Evolutionary conservation across 1,140 invertebrate species (phyloP), one percentile per base, ranked within the genome.

Genomic region (Lamellibrachia luymesi): DNA sequence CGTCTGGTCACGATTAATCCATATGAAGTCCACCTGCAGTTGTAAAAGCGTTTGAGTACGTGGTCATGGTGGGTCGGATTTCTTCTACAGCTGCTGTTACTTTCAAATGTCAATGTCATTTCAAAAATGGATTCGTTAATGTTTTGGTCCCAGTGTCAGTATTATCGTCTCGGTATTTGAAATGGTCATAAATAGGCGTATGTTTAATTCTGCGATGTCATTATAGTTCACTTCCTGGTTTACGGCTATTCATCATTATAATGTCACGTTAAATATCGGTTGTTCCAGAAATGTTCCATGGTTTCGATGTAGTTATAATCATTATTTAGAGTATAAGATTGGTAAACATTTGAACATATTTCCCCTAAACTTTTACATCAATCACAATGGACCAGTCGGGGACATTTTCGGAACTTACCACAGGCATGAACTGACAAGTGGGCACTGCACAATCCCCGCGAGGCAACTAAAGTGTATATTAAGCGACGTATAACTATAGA

Each of bases 1-100:
- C 89, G 98, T 97, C 96, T 99, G 98, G 96, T 99, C 98, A 56
- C 98, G 97, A 96, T 99, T 99, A 56, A 99, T 99, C 99, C 99
- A 99, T 96, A 99, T 98, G 96, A 99, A 99, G 96, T 99, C 98
- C 91, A 99, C 98, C 98, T 99, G 96, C 25, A 91, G 90, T 52
- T 50, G 93, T 92, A 50, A 38, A 93, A 17, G 95, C 94, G 93
- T 38, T 51, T 10, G 64, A 80, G 13, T 10, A 4, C 64, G 25
- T 80, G 64, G 64, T 80, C 38, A 38, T 38, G 38, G 38, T 38
- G 38, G 38, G 38, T 38, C 38, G 38, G 38, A 38, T 38, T 38
- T 38, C 38, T 38, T 38, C 38, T 38, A 38, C 38, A 38, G 38
- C 38, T 38, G 38, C 38, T 38, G 38, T 38, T 38, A 38, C 38